These are phyloP conservation scores for Arbacia lixula DNA, from an alignment of 53 echinoderm and acorn worm genomes.

Conservation along the genomic window DNA sequence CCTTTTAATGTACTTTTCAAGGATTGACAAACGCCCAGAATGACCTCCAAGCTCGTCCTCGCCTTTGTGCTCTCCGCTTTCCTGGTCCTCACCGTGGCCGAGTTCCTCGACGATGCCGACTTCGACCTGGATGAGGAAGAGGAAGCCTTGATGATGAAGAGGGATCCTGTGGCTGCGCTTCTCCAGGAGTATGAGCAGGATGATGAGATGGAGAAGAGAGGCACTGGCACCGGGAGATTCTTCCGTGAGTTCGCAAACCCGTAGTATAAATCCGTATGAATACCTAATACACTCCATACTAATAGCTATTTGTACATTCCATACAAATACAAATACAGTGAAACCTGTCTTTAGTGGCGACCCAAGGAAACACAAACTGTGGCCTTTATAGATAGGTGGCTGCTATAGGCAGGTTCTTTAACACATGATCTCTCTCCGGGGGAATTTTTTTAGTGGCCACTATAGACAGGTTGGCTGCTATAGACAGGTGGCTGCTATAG, in stretches of 20 bases:
- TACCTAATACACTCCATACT: neutral
- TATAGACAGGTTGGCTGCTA: no score
- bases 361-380: no score
- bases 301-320: no score
- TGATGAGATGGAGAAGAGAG: constrained; percentile 43
- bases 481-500: no score
- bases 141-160: neutral
- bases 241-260: constrained; percentile 26
- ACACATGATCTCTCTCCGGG: no score
- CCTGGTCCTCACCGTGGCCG: constrained; percentile 28
- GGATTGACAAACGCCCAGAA: neutral
- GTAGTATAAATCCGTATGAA: neutral
- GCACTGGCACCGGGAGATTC: constrained; percentile 39
- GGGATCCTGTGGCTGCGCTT: constrained; percentile 12
- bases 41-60: constrained; percentile 37
- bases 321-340: no score
- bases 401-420: no score
- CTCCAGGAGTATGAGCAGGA: constrained; percentile 34
- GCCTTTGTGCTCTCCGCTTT: constrained; percentile 21
- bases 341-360: no score
- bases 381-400: no score
- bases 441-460: no score
- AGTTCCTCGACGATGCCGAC: constrained; percentile 27
- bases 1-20: no score
- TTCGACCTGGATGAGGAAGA: constrained; percentile 3